These are phyloP conservation scores for Bergia puertoricense DNA, from an alignment of 92 coral and sea anemone species.

Conservation along the genomic window DNA sequence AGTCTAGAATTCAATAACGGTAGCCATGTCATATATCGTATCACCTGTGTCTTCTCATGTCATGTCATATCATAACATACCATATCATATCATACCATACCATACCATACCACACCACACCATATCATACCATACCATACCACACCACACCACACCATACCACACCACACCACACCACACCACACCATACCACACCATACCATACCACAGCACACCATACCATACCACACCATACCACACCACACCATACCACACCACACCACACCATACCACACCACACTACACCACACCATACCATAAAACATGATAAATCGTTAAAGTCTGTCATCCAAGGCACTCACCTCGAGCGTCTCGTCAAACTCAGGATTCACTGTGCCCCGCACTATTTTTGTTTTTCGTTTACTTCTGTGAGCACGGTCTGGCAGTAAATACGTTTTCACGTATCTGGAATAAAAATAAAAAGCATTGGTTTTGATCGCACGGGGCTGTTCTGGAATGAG, in stretches of 20 bases:
- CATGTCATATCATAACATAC: not conserved
- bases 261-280: not conserved
- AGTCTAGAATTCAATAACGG: too few species aligned
- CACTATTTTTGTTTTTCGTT: conserved; percentile 84
- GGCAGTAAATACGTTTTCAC: conserved; percentile 94
- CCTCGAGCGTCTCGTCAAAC: conserved; percentile 83
- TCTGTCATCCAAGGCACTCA: conserved; percentile 17
- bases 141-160: not conserved
- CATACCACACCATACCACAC: not conserved
- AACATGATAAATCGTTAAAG: not conserved
- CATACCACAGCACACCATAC: not conserved
- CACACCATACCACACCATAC: not conserved
- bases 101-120: not conserved
- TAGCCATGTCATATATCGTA: not conserved
- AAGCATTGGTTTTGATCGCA: not conserved
- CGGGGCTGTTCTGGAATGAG: too few species aligned
- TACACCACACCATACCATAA: not conserved
- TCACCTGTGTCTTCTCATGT: not conserved
- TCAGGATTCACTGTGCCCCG: conserved; percentile 84
- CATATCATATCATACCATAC: not conserved
- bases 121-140: not conserved
- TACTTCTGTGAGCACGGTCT: conserved; percentile 82
- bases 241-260: not conserved
- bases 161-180: not conserved
- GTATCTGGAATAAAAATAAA: conserved; percentile 55